Base-by-base conservation (phyloP, 2,113 vertebrate species). In the Chitala chitala region DNA sequence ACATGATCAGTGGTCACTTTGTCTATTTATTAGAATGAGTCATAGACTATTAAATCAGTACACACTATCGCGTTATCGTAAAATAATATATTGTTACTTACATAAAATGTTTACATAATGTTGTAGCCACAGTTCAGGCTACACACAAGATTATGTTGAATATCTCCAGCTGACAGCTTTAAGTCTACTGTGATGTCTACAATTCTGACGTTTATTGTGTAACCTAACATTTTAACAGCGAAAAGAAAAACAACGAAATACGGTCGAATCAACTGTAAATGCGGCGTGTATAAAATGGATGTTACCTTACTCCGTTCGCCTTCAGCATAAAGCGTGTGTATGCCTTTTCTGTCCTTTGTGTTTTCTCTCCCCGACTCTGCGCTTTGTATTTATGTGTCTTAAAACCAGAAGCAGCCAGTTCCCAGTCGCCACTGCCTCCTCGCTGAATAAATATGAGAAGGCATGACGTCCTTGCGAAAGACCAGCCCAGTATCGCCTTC, bases 321-420 rank as follows among this genome's bases (percentile, higher is more conserved):
- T 88, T 90, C 82, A 81, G 87, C 71, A 83, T 79, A 80, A 73
- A 81, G 76, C 79, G 78, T 75, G 75, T 48, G 48, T 75, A 61
- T 44, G 80, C 55, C 77, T 8, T 6, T 26, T 22, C 59, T 38
- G 13, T 76, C 75, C 85, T 88, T 89, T 88, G 84, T 90, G 82
- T 83, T 81, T 65, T 75, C 78, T 65, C 72, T 59, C 80, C 82
- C 79, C 84, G 86, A 84, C 82, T 88, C 70, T 75, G 86, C 84
- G 86, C 84, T 87, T 84, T 90, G 86, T 91, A 89, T 89, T 87
- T 89, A 74, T 77, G 77, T 76, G 87, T 82, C 78, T 86, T 84
- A 85, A 84, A 92, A 92, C 91, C 90, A 91, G 90, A 87, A 89
- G 89, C 85, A 91, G 90, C 91, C 89, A 90, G 91, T 92, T 92